phyloP scores from a whole-genome alignment of 2,797 vertebrate species.

The Microctenopoma lineatum region DNA sequence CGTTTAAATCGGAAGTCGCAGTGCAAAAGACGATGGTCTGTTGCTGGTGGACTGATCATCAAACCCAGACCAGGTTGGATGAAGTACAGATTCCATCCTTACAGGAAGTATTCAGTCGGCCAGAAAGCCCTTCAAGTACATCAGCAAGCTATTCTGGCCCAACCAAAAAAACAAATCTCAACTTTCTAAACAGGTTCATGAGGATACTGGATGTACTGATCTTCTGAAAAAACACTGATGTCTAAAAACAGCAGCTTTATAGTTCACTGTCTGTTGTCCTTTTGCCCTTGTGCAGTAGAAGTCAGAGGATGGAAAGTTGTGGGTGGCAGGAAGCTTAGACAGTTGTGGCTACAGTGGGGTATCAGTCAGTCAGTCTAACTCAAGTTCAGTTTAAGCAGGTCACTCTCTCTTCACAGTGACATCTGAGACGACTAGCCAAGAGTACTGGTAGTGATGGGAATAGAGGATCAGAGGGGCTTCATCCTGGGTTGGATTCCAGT shows the following conservation, averaged over 20 bases:
- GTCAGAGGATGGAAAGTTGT: constrained; percentile 55
- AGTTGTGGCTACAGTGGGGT: constrained; percentile 46
- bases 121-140: constrained; percentile 64
- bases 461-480: constrained; percentile 31
- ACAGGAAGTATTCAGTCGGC: constrained; percentile 59
- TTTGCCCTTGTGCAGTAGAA: constrained; percentile 47
- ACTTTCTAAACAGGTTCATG: constrained; percentile 39
- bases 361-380: constrained; percentile 66
- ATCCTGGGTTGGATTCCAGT: constrained; percentile 70
- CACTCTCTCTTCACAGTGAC: constrained; percentile 65
- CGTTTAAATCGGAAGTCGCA: constrained; percentile 19
- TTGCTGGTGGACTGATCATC: constrained; percentile 60
- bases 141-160: constrained; percentile 52
- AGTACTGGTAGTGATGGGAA: constrained; percentile 42
- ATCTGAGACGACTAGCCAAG: constrained; percentile 64
- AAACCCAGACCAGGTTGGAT: constrained; percentile 73
- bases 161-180: constrained; percentile 34
- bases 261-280: constrained; percentile 12
- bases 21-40: constrained; percentile 42
- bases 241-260: constrained; percentile 13
- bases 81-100: constrained; percentile 63
- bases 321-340: constrained; percentile 65
- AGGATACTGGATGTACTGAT: constrained; percentile 26
- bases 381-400: constrained; percentile 56
- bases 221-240: constrained; percentile 30